These are phyloP conservation scores for Apis dorsata DNA, from an alignment of 1,140 invertebrate genomes.

Conservation along the genomic window DNA sequence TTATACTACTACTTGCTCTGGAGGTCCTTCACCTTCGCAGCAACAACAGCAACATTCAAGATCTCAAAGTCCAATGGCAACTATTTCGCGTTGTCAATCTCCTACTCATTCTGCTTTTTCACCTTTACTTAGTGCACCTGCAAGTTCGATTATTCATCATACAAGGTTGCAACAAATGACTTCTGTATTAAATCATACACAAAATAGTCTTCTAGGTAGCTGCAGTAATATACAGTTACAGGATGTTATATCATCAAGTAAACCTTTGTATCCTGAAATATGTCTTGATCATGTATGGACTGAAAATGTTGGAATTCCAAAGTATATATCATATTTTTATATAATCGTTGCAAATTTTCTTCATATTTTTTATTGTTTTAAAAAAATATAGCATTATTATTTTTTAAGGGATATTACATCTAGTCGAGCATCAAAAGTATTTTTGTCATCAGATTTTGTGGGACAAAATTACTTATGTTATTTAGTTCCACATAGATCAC, in stretches of 20 bases:
- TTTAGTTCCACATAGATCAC: constrained; percentile 84
- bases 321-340: constrained; percentile 73
- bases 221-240: constrained; percentile 72
- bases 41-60: constrained; percentile 79
- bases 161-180: constrained; percentile 74
- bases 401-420: constrained; percentile 75
- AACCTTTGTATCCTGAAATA: constrained; percentile 90
- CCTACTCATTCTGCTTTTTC: constrained; percentile 76
- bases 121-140: constrained; percentile 63
- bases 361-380: constrained; percentile 39
- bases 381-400: neutral
- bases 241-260: constrained; percentile 77
- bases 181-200: constrained; percentile 64
- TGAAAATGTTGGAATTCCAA: constrained; percentile 83
- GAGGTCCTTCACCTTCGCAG: constrained; percentile 69
- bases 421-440: constrained; percentile 87
- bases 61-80: constrained; percentile 84
- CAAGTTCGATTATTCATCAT: constrained; percentile 66
- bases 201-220: constrained; percentile 63
- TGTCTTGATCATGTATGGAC: constrained; percentile 95
- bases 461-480: constrained; percentile 92
- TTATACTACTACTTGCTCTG: constrained; percentile 71
- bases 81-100: constrained; percentile 78
- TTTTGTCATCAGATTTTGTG: constrained; percentile 90
- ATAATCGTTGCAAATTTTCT: neutral